These are phyloP conservation scores for Dasysyrphus albostriatus DNA, from an alignment of 2,888 invertebrate genomes.

Conservation along the genomic window DNA sequence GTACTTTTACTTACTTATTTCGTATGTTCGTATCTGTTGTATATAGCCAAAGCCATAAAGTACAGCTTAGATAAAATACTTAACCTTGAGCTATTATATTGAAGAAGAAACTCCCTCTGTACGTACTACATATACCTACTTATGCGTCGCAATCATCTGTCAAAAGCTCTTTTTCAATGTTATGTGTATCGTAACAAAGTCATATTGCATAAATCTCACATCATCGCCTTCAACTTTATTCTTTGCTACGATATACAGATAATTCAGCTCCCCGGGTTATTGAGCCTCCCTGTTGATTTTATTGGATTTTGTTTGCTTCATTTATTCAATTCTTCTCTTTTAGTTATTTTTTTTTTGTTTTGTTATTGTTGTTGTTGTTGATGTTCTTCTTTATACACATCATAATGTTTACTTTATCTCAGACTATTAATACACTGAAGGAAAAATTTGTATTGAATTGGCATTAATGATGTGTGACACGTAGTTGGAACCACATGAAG, in stretches of 20 bases:
- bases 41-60: constrained; percentile 20
- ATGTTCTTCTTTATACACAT: not conserved
- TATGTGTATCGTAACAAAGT: constrained; percentile 5
- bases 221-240: constrained; percentile 25
- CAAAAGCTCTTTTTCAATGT: not conserved
- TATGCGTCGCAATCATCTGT: not conserved
- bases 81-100: constrained; percentile 24
- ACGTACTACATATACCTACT: not conserved
- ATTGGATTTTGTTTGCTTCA: constrained; percentile 41
- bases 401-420: not conserved
- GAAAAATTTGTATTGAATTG: not conserved
- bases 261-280: constrained; percentile 37
- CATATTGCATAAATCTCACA: constrained; percentile 33
- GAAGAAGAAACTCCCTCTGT: not conserved
- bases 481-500: too few relatives aligned
- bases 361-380: not conserved
- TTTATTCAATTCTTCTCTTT: constrained; percentile 17
- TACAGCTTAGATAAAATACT: constrained; percentile 27
- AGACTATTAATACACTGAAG: constrained; percentile 5
- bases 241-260: constrained; percentile 3
- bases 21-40: not conserved
- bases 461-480: too few relatives aligned
- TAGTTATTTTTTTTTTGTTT: not conserved
- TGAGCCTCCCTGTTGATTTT: constrained; percentile 37
- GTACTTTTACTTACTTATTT: constrained; percentile 2